Evolutionary conservation across 2,113 vertebrate genomes (phyloP), one percentile per base, ranked within the genome.

Genomic region (Poecile atricapillus): DNA sequence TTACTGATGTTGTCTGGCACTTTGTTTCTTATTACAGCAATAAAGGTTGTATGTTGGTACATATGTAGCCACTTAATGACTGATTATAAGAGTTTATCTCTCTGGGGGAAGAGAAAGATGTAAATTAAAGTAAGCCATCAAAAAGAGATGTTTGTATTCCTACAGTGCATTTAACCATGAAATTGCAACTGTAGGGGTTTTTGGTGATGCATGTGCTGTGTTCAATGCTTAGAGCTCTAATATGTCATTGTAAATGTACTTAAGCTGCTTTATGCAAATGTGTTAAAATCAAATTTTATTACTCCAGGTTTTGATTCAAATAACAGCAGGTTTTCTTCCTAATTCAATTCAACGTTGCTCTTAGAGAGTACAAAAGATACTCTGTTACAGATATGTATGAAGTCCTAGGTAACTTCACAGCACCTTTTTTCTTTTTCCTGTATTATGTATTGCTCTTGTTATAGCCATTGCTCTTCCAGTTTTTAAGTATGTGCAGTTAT

Each of bases 121-220:
- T 63, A 97, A 92, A 91, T 97, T 95, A 97, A 97, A 97, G 92
- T 90, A 95, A 96, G 84, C 80, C 70, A 95, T 96, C 84, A 96
- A 83, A 97, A 95, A 94, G 52, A 75, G 91, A 50, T 78, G 87
- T 89, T 93, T 59, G 79, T 47, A 62, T 96, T 98, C 91, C 90
- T 97, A 67, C 63, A 43, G 88, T 73, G 53, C 91, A 78, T 96
- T 97, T 97, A 94, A 94, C 65, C 90, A 49, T 97, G 89, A 96
- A 97, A 94, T 97, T 59, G 55, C 49, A 59, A 95, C 60, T 81
- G 64, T 92, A 79, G 81, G 83, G 55, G 78, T 81, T 97, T 97
- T 71, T 60, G 60, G 82, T 96, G 89, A 94, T 95, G 75, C 27
- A 80, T 95, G 31, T 87, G 88, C 24, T 94, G 23, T 90, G 47